These are phyloP conservation scores for Leptura quadrifasciata DNA, from an alignment of 2,888 invertebrate species.

Conservation along the genomic window DNA sequence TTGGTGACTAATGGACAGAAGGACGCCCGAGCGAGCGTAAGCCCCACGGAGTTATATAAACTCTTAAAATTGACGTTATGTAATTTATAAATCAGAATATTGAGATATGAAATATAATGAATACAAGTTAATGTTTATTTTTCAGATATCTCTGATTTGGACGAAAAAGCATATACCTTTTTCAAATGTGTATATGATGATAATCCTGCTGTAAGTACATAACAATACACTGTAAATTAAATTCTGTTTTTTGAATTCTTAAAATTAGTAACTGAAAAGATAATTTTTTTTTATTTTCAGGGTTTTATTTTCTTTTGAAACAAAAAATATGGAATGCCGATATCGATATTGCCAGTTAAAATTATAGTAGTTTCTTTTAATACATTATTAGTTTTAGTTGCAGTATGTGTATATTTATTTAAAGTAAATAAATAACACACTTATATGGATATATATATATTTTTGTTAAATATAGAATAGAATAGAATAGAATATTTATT, in stretches of 20 bases:
- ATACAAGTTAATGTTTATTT: not conserved
- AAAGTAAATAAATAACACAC: no score
- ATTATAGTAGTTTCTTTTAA: not conserved
- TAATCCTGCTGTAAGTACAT: conserved; percentile 53
- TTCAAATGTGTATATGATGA: conserved; percentile 52
- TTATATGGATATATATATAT: no score
- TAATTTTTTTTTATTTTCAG: not conserved
- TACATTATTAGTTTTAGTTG: not conserved
- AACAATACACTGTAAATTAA: not conserved
- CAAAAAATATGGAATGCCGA: not conserved
- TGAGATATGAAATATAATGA: no score
- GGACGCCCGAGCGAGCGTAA: no score
- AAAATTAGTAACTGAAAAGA: not conserved
- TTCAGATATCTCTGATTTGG: conserved; percentile 47
- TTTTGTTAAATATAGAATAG: no score
- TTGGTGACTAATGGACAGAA: no score
- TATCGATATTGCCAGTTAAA: not conserved
- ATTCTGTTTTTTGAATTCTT: no score
- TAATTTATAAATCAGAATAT: no score
- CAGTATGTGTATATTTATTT: not conserved
- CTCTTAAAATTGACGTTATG: no score
- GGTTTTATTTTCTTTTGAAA: conserved; percentile 10
- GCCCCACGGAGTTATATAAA: no score
- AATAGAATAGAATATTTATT: no score
- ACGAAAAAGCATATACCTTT: conserved; percentile 52